These are phyloP conservation scores for Cherax quadricarinatus DNA, from an alignment of 1,140 invertebrate species.

Conservation along the genomic window DNA sequence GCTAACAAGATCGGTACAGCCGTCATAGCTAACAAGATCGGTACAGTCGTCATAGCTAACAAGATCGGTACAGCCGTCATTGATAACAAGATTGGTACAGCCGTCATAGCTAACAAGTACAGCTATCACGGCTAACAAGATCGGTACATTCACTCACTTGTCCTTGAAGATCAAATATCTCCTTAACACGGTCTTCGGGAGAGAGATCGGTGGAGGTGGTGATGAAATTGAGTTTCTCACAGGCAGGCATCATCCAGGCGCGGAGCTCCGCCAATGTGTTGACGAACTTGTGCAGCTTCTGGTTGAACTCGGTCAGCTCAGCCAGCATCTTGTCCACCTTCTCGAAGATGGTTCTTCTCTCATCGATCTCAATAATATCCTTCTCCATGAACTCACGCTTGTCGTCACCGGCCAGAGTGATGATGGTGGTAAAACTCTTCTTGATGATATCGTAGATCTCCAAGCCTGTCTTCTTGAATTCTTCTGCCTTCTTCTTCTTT, in stretches of 20 bases:
- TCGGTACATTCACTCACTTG: slow-evolving; percentile 38
- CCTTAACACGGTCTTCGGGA: slow-evolving; percentile 73
- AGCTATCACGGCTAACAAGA: too few relatives aligned
- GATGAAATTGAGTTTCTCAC: slow-evolving; percentile 74
- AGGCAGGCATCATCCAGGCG: slow-evolving; percentile 72
- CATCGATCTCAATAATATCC: slow-evolving; percentile 73
- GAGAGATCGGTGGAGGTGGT: slow-evolving; percentile 72
- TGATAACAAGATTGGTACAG: too few relatives aligned
- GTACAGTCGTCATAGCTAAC: too few relatives aligned
- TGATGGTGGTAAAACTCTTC: slow-evolving; percentile 69
- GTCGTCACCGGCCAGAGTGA: slow-evolving; percentile 72
- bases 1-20: too few relatives aligned
- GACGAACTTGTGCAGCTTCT: slow-evolving; percentile 70
- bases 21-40: too few relatives aligned
- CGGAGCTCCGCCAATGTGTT: slow-evolving; percentile 63
- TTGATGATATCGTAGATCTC: slow-evolving; percentile 68
- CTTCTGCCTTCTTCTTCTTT: slow-evolving; percentile 73
- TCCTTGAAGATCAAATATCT: slow-evolving; percentile 73
- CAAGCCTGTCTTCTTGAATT: slow-evolving; percentile 58
- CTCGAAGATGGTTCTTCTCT: slow-evolving; percentile 67
- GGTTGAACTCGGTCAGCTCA: slow-evolving; percentile 71
- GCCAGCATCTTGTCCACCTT: slow-evolving; percentile 72
- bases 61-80: too few relatives aligned
- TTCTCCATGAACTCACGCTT: slow-evolving; percentile 74
- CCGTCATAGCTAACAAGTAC: too few relatives aligned